A percentile compares a stretch with the other conserved stretches of the same genome.
phyloP scores from a whole-genome alignment of 2,888 invertebrate species.

The Spicauda simplicius region DNA sequence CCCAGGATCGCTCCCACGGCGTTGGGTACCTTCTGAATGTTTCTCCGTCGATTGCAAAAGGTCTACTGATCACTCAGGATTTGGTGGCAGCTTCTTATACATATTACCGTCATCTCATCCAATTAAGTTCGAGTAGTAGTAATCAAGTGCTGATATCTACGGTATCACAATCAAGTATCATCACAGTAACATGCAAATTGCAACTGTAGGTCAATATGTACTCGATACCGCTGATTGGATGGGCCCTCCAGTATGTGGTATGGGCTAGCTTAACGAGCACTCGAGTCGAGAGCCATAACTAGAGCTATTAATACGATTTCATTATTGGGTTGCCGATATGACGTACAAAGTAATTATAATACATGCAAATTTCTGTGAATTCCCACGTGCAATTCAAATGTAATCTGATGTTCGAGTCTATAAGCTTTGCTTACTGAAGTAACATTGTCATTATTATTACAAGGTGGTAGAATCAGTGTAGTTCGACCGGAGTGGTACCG shows the following conservation, averaged over 20 bases:
- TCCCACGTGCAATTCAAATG: background rate
- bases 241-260: background rate
- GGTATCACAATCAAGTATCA: slow-evolving; percentile 13
- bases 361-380: background rate
- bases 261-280: slow-evolving; percentile 18
- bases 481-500: no score
- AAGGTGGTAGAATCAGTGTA: no score
- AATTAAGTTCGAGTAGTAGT: background rate
- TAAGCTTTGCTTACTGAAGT: background rate
- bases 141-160: background rate
- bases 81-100: no score
- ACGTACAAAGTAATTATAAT: slow-evolving; percentile 15
- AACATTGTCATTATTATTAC: background rate
- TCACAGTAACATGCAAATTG: slow-evolving; percentile 18
- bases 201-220: slow-evolving; percentile 21
- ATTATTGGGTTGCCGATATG: slow-evolving; percentile 28
- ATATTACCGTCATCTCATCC: no score
- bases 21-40: no score
- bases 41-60: no score
- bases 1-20: no score
- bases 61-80: no score
- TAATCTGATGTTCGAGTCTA: background rate
- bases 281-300: slow-evolving; percentile 16
- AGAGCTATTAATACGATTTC: slow-evolving; percentile 19
- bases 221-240: slow-evolving; percentile 26